Evolutionary conservation across 2,797 vertebrate species (phyloP).

Genomic region (Alca torda): DNA sequence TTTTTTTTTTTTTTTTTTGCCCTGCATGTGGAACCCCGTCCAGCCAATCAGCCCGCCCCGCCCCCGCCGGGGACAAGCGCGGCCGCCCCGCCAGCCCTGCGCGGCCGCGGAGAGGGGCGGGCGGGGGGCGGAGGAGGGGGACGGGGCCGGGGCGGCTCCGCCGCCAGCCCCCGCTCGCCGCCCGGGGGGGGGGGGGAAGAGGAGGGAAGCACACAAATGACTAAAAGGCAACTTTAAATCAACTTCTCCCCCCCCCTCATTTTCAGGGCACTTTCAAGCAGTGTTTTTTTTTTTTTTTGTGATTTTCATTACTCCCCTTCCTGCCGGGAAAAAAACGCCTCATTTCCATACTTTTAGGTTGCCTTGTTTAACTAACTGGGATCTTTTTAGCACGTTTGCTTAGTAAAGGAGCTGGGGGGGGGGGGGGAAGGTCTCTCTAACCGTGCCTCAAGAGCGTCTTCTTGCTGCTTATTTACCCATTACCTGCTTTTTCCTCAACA

Average conservation of each 20-base stretch:
- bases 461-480: background rate
- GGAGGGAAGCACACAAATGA: slow-evolving; percentile 50
- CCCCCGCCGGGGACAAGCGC: background rate
- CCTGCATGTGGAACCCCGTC: slow-evolving; percentile 80
- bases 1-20: slow-evolving; percentile 69
- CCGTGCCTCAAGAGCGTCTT: background rate
- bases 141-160: slow-evolving; percentile 17
- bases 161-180: slow-evolving; percentile 63
- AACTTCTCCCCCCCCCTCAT: slow-evolving; percentile 6
- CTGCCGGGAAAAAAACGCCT: slow-evolving; percentile 3
- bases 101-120: background rate
- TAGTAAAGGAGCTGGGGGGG: slow-evolving; percentile 27
- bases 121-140: background rate
- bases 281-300: background rate
- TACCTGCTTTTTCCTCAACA: background rate
- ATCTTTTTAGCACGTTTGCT: background rate
- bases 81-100: background rate
- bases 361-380: slow-evolving; percentile 29
- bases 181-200: background rate
- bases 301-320: slow-evolving; percentile 56
- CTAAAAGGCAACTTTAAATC: slow-evolving; percentile 76
- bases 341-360: slow-evolving; percentile 16
- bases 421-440: background rate
- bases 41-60: slow-evolving; percentile 79
- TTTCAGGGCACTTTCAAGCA: slow-evolving; percentile 6